A percentile compares a stretch with the other conserved stretches of the same genome.
These are phyloP conservation scores for Pelmatolapia mariae DNA, from an alignment of 2,113 vertebrate species.

Conservation along the genomic window DNA sequence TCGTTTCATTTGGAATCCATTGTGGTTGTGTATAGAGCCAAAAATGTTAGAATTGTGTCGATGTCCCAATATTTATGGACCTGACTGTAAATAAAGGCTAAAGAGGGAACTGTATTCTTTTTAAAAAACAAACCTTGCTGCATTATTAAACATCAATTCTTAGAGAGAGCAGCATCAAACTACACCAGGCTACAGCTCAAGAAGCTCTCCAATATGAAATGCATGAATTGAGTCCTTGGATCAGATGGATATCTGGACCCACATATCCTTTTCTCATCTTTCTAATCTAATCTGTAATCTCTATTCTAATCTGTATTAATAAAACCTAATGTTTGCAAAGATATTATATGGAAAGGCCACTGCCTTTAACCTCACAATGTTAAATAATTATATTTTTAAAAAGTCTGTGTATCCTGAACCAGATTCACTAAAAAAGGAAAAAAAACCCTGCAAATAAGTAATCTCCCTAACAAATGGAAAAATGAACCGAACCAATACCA, in stretches of 20 bases:
- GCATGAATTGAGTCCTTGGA: not conserved
- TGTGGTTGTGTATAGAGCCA: too few relatives aligned
- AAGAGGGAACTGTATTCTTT: not conserved
- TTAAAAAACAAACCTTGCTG: not conserved
- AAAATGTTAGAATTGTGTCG: too few relatives aligned
- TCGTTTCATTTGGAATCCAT: too few relatives aligned
- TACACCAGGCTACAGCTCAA: not conserved
- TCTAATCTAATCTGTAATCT: too few relatives aligned
- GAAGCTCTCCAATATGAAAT: not conserved
- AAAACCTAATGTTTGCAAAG: not conserved
- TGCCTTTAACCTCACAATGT: not conserved
- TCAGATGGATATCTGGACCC: not conserved
- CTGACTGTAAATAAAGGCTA: too few relatives aligned
- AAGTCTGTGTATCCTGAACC: not conserved
- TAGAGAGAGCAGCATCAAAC: not conserved
- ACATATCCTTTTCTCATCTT: too few relatives aligned
- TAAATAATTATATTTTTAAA: not conserved
- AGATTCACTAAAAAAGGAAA: not conserved
- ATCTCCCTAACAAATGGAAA: not conserved
- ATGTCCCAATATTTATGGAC: too few relatives aligned
- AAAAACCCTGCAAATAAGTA: not conserved
- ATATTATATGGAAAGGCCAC: not conserved
- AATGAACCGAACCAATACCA: not conserved
- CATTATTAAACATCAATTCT: not conserved
- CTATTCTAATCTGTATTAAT: too few relatives aligned